phyloP scores from a whole-genome alignment of 1,140 invertebrate species.

The Dinoponera quadriceps region DNA sequence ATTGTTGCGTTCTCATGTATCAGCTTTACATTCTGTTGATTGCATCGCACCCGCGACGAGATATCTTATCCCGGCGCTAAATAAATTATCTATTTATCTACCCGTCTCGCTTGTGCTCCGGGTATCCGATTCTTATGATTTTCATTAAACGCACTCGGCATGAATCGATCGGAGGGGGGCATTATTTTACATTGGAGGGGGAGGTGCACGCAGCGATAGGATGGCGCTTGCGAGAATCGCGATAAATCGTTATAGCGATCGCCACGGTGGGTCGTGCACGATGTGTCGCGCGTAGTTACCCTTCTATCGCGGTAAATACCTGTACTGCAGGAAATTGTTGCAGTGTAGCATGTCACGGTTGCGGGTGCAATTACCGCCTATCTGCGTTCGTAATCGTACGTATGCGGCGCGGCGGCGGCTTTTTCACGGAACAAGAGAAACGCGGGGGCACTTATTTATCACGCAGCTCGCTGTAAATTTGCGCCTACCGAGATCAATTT shows the following conservation, averaged over 20 bases:
- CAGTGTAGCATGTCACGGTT: constrained; percentile 71
- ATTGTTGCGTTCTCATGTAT: too few relatives aligned
- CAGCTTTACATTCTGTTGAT: too few relatives aligned
- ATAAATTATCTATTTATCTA: too few relatives aligned
- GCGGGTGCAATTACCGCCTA: constrained; percentile 66
- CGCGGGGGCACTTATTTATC: constrained; percentile 69
- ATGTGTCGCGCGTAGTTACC: constrained; percentile 40
- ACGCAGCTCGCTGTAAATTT: constrained; percentile 65
- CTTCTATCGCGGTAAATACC: constrained; percentile 59
- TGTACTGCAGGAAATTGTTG: constrained; percentile 69
- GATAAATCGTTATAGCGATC: constrained; percentile 61
- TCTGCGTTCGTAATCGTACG: constrained; percentile 68
- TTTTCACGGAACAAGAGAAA: constrained; percentile 74
- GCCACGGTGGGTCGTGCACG: constrained; percentile 17
- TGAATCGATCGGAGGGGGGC: constrained; percentile 24
- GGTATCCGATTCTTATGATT: constrained; percentile 25
- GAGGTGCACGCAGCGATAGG: too few relatives aligned
- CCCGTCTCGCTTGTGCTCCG: too few relatives aligned
- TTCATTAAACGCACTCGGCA: constrained; percentile 9
- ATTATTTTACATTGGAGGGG: too few relatives aligned
- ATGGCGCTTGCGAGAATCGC: not conserved
- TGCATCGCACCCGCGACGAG: too few relatives aligned
- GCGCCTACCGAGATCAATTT: constrained; percentile 71
- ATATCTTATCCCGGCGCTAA: too few relatives aligned
- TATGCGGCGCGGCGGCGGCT: constrained; percentile 42